A percentile compares a stretch with the other conserved stretches of the same genome.
Evolutionary conservation across 1,140 invertebrate genomes (phyloP).

Genomic region (Drosophila rufa): DNA sequence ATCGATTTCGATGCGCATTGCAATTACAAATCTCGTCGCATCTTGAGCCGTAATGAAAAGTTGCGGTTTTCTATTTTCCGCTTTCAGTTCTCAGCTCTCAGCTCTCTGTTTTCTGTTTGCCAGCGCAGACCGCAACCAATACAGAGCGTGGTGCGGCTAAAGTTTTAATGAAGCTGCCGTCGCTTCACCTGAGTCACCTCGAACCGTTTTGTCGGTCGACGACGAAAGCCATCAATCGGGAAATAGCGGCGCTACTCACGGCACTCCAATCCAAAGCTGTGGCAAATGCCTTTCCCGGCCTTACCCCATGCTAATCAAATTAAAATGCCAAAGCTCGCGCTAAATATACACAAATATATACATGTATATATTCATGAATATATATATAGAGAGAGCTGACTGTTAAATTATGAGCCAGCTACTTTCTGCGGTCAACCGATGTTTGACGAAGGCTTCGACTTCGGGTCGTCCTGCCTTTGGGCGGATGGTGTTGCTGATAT

Average conservation of each 20-base stretch:
- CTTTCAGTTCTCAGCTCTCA: background rate
- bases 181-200: constrained; percentile 19
- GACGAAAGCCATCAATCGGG: constrained; percentile 44
- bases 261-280: constrained; percentile 32
- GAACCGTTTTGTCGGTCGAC: constrained; percentile 22
- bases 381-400: background rate
- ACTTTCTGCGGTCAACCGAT: constrained; percentile 49
- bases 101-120: background rate
- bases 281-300: constrained; percentile 30
- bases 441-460: constrained; percentile 43
- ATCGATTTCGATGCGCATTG: constrained; percentile 31
- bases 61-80: constrained; percentile 29
- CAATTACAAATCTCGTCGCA: constrained; percentile 25
- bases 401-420: constrained; percentile 42
- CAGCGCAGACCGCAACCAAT: constrained; percentile 32
- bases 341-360: background rate
- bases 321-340: constrained; percentile 38
- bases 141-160: constrained; percentile 19
- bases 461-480: constrained; percentile 16
- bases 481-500: constrained; percentile 45
- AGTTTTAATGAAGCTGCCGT: constrained; percentile 49
- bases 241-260: constrained; percentile 11
- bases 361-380: background rate
- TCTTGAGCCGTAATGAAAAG: constrained; percentile 50
- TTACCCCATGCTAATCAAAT: constrained; percentile 44